Conservation (phyloP, 2,797 vertebrate genomes). For the Lacerta agilis region DNA sequence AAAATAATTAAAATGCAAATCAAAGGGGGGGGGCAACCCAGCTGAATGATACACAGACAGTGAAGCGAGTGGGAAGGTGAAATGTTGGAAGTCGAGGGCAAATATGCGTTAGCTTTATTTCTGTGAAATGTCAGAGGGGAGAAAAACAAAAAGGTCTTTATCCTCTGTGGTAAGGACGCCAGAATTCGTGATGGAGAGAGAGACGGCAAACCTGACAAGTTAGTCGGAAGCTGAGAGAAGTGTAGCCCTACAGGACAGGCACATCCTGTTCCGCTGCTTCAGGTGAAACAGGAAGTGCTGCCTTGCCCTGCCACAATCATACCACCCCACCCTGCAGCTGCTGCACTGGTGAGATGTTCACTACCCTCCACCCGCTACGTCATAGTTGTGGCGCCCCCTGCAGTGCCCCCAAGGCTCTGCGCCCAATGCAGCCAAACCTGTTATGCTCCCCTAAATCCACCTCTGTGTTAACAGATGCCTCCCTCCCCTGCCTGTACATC, state of each 20-base stretch:
- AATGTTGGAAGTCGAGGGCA: conserved; percentile 21
- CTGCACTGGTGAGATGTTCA: too few relatives aligned
- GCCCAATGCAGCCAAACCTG: too few relatives aligned
- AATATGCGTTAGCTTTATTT: conserved; percentile 26
- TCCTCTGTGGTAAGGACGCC: neutral
- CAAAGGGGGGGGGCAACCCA: conserved; percentile 74
- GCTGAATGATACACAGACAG: conserved; percentile 67
- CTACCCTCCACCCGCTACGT: too few relatives aligned
- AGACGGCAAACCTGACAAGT: neutral
- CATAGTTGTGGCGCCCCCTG: too few relatives aligned
- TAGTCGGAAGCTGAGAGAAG: neutral
- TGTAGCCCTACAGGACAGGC: neutral
- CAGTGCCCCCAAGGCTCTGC: too few relatives aligned
- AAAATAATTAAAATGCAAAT: conserved; percentile 80
- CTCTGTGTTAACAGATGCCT: neutral
- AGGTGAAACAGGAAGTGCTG: too few relatives aligned
- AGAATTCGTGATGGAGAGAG: conserved; percentile 15
- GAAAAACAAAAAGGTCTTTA: conserved; percentile 7
- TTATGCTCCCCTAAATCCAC: too few relatives aligned
- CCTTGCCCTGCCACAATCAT: too few relatives aligned
- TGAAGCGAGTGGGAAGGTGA: conserved; percentile 48
- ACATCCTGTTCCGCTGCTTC: too few relatives aligned
- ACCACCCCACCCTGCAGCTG: too few relatives aligned
- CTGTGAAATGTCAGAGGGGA: conserved; percentile 48
- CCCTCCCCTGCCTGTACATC: neutral